Conservation (phyloP, 1,140 invertebrate genomes). For the Caenorhabditis briggsae region DNA sequence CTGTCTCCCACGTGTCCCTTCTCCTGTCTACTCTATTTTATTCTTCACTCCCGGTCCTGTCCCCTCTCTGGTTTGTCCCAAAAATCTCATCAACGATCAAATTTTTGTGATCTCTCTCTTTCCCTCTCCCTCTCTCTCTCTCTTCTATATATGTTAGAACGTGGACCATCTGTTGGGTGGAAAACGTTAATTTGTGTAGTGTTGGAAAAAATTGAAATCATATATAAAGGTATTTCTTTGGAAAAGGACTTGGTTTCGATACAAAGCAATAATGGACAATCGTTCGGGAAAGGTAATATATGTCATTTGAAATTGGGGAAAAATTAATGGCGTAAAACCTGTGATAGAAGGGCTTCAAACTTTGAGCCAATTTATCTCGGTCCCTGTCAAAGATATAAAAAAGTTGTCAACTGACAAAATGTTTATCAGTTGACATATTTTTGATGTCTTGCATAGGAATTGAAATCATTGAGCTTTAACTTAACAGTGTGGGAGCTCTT, state of each 20-base stretch:
- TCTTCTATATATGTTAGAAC: neutral
- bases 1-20: neutral
- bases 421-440: too few species aligned
- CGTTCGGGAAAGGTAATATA: neutral
- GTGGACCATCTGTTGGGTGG: neutral
- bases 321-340: too few species aligned
- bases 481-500: too few species aligned
- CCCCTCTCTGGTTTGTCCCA: neutral
- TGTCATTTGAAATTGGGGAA: too few species aligned
- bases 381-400: too few species aligned
- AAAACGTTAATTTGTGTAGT: neutral
- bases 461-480: too few species aligned
- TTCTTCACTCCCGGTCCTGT: neutral
- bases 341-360: too few species aligned
- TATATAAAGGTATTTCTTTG: neutral
- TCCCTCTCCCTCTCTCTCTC: too few species aligned
- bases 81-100: constrained; percentile 12
- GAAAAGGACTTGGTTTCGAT: neutral
- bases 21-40: neutral
- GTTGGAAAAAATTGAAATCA: neutral
- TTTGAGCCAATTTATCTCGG: too few species aligned
- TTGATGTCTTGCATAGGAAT: too few species aligned
- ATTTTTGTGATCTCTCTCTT: constrained; percentile 14
- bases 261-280: neutral
- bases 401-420: too few species aligned